A percentile compares a stretch with the other conserved stretches of the same genome.
Conservation (phyloP, 64 coral and sea anemone species). For the Porites lutea region DNA sequence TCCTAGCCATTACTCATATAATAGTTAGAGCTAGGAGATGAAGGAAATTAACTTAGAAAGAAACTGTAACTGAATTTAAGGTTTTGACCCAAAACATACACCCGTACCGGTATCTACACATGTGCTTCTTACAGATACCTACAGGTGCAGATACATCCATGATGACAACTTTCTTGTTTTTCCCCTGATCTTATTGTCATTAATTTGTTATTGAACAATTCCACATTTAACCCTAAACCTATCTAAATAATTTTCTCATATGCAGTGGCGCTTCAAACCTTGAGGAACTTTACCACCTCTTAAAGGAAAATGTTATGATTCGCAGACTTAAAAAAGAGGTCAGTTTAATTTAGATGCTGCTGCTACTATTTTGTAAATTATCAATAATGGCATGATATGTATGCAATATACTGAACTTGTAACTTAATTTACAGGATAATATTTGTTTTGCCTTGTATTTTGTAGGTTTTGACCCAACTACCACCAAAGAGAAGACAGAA, state of each 20-base stretch:
- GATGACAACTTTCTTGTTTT: too few species aligned
- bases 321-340: constrained; percentile 86
- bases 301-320: constrained; percentile 85
- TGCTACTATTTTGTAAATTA: not conserved
- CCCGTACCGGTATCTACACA: too few species aligned
- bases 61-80: too few species aligned
- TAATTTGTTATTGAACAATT: too few species aligned
- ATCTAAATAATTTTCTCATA: not conserved
- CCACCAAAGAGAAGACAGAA: constrained; percentile 98
- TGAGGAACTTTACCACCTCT: constrained; percentile 64
- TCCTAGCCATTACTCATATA: too few species aligned
- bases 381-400: not conserved
- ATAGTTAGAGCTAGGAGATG: too few species aligned
- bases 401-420: not conserved
- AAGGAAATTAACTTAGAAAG: too few species aligned
- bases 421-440: not conserved
- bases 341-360: not conserved
- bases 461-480: constrained; percentile 88
- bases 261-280: constrained; percentile 81
- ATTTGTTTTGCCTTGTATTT: not conserved
- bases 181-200: not conserved
- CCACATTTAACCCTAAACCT: not conserved
- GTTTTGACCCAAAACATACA: too few species aligned
- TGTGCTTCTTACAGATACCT: too few species aligned
- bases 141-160: too few species aligned